Evolutionary conservation across 2,888 invertebrate species (phyloP), one percentile per base, ranked within the genome.

Genomic region (Zaprionus obscuricornis): DNA sequence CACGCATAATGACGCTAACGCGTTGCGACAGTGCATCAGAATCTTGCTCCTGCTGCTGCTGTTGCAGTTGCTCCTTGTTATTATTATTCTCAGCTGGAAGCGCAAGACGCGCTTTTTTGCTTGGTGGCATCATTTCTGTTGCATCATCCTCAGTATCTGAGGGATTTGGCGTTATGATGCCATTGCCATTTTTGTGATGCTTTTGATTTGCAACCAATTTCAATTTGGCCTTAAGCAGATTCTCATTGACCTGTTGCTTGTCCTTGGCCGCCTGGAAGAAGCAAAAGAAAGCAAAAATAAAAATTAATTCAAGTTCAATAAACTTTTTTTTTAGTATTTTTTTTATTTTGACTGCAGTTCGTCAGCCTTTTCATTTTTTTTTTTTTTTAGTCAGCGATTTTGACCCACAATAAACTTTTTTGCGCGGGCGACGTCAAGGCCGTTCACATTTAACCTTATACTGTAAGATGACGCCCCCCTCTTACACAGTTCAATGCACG

Each of bases 1-100:
- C 96, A 73, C 93, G 93, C 95, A 96, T 96, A 74, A 97, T 97
- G 69, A 97, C 97, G 7, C 96, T 96, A 20, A 94, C 92, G 46
- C 93, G 90, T 42, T 90, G 82, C n/a, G 78, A 78, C 37, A 42
- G 20, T 1, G 49, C 33, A n/a, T 52, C 65, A 13, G 60, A 46
- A 2, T 66, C 54, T 16, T 42, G 51, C 11, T 68, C 52, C 14
- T 62, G 57, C 6, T 72, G 63, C 11, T 18, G 66, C 27, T 57
- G 52, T 57, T 90, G 90, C 4, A 59, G 91, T 88, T 57, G 92
- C 90, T 66, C 92, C 92, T 76, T 93, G 90, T 88, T 34, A 43
- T 90, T 88, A 75, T 43, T 91, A 88, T 58, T 92, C 90, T 65
- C 92, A 0, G 77, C 64, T 8, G 87, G 74, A 37, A 79, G 66